Evolutionary conservation across 2,888 invertebrate species (phyloP), one percentile per base, ranked within the genome.

Genomic region (Stenurella melanura): DNA sequence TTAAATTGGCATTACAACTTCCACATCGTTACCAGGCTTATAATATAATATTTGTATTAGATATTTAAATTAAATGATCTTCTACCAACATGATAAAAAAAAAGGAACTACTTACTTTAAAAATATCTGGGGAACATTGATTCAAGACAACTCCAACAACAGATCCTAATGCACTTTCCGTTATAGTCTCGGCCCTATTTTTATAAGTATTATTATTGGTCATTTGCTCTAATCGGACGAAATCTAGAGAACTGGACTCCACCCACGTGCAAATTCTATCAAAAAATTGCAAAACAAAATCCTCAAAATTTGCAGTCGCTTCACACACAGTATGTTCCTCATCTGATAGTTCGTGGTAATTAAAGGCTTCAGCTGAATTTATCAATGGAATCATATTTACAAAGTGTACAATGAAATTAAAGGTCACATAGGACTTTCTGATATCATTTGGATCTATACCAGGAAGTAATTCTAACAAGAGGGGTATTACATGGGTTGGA

Each of bases 361-460:
- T 92, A 54, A 92, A 90, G 1, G 96, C 96, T 15, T 93, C 92
- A 7, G 97, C 97, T 80, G 96, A 97, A 88, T 98, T 96, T 7
- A 96, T 93, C 26, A 96, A 90, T 0, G 97, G 96, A 30, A 97
- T 93, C 90, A 97, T 92, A 81, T 94, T 94, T 15, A 93, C 92
- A 86, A 96, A 93, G 63, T 94, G 93, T 5, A 95, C 92, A 73
- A 97, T 93, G 85, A 96, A 94, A 84, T 95, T 95, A 77, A 97
- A 92, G 0, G 96, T 95, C 26, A 94, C 92, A 70, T 94, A 90
- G 26, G 94, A 94, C 88, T 95, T 95, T 80, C 93, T 92, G 58
- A 94, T 92, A 88, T 98, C 97, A 86, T 98, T 98, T 0, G 96
- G 94, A 88, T 98, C 98, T 60, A 98, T 94, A 15, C 97, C 97